Evolutionary conservation across 2,113 vertebrate species (phyloP).

Genomic region (Lucifuga dentata): DNA sequence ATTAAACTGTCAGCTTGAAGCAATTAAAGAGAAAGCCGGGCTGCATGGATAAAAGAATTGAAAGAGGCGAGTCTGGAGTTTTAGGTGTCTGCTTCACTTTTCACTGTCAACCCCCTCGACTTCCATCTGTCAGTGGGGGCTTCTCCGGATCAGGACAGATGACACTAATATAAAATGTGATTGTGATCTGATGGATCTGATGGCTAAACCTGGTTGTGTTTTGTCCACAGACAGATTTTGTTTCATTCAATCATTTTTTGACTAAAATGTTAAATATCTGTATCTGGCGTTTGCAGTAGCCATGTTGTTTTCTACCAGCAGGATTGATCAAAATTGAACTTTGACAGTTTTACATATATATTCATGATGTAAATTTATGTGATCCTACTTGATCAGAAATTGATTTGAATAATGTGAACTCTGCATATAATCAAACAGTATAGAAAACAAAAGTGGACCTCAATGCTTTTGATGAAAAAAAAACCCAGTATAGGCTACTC

Average conservation of each 20-base stretch:
- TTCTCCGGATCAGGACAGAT: neutral
- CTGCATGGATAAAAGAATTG: slow-evolving; percentile 1
- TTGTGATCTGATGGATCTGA: neutral
- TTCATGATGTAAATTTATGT: too few relatives aligned
- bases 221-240: neutral
- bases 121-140: neutral
- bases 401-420: too few relatives aligned
- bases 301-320: neutral
- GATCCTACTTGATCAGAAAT: too few relatives aligned
- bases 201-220: slow-evolving; percentile 5
- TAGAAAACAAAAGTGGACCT: too few relatives aligned
- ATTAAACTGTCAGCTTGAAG: slow-evolving; percentile 34
- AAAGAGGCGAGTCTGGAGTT: slow-evolving; percentile 31
- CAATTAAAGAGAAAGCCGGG: slow-evolving; percentile 23
- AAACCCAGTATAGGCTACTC: too few relatives aligned
- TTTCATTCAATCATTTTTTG: neutral
- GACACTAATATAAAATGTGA: neutral
- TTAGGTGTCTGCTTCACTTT: slow-evolving; percentile 13
- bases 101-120: neutral
- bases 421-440: too few relatives aligned
- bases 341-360: neutral
- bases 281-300: neutral
- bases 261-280: neutral
- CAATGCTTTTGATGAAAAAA: too few relatives aligned
- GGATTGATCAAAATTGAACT: neutral